Evolutionary conservation across 2,113 vertebrate species (phyloP).

Genomic region (Ia io): DNA sequence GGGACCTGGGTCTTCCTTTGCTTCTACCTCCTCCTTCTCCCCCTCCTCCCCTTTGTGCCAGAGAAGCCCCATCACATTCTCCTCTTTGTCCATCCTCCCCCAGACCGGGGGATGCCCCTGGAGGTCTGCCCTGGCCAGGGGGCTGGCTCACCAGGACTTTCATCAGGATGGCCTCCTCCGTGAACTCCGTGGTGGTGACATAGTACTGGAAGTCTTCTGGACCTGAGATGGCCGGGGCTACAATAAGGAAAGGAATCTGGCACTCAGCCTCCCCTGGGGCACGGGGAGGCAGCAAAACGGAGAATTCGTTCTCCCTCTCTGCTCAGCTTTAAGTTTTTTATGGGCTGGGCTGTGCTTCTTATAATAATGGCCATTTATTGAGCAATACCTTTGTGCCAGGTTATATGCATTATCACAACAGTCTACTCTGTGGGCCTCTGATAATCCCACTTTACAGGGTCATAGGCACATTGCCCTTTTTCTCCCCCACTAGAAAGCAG

Average conservation of each 20-base stretch:
- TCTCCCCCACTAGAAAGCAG: not conserved
- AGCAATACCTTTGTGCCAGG: not conserved
- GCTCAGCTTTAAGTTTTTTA: not conserved
- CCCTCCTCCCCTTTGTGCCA: not conserved
- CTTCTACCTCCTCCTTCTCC: not conserved
- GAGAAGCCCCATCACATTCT: not conserved
- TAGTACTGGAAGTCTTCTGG: conserved; percentile 7
- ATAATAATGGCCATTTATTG: not conserved
- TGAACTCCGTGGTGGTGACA: conserved; percentile 8
- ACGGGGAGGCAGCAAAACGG: not conserved
- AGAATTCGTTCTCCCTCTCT: not conserved
- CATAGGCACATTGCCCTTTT: not conserved
- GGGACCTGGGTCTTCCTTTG: not conserved
- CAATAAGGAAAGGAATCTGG: not conserved
- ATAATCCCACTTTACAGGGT: not conserved
- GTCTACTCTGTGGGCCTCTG: not conserved
- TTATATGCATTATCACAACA: not conserved
- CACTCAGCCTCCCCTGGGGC: not conserved
- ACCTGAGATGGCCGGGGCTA: not conserved
- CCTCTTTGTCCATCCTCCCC: not conserved
- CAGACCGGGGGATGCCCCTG: not conserved
- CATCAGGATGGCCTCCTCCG: conserved; percentile 34
- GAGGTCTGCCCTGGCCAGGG: too few relatives aligned
- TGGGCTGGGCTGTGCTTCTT: not conserved
- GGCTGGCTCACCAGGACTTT: not conserved